Percentiles rank a stretch among this genome's conserved stretches.
phyloP scores from a whole-genome alignment of 2,113 vertebrate species.

The Trematomus loennbergii region DNA sequence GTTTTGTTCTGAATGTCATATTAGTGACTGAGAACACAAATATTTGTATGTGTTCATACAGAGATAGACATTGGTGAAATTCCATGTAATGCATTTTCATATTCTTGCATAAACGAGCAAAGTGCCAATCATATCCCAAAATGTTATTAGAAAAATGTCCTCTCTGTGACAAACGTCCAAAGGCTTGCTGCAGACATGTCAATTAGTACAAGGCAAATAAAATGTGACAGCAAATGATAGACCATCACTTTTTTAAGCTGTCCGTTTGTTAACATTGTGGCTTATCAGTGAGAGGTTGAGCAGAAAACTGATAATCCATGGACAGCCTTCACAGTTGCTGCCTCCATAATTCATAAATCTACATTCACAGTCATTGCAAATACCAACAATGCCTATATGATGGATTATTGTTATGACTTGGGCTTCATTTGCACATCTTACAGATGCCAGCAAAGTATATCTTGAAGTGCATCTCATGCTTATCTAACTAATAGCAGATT shows the following conservation, averaged over 20 bases:
- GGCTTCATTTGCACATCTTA: slow-evolving; percentile 61
- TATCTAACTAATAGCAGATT: slow-evolving; percentile 61
- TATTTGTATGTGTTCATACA: neutral
- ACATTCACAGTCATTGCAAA: slow-evolving; percentile 38
- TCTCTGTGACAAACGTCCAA: slow-evolving; percentile 16
- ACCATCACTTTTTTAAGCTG: slow-evolving; percentile 11
- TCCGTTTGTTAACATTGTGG: slow-evolving; percentile 28
- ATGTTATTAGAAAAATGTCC: slow-evolving; percentile 5
- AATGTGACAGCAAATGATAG: slow-evolving; percentile 39
- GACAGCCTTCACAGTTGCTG: slow-evolving; percentile 12
- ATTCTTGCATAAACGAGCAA: neutral
- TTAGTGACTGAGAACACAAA: neutral
- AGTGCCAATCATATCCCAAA: slow-evolving; percentile 8
- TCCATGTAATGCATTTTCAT: neutral
- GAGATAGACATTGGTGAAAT: neutral
- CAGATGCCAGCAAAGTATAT: slow-evolving; percentile 56
- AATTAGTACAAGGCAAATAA: slow-evolving; percentile 34
- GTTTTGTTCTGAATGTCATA: slow-evolving; percentile 21
- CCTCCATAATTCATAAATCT: slow-evolving; percentile 45
- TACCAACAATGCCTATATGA: slow-evolving; percentile 43
- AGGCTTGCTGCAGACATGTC: slow-evolving; percentile 18
- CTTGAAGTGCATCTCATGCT: slow-evolving; percentile 57
- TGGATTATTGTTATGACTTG: slow-evolving; percentile 21
- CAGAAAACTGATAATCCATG: slow-evolving; percentile 41
- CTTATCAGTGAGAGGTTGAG: slow-evolving; percentile 36